Base-by-base conservation (phyloP, 2,797 vertebrate genomes). In the Bovichtus variegatus region DNA sequence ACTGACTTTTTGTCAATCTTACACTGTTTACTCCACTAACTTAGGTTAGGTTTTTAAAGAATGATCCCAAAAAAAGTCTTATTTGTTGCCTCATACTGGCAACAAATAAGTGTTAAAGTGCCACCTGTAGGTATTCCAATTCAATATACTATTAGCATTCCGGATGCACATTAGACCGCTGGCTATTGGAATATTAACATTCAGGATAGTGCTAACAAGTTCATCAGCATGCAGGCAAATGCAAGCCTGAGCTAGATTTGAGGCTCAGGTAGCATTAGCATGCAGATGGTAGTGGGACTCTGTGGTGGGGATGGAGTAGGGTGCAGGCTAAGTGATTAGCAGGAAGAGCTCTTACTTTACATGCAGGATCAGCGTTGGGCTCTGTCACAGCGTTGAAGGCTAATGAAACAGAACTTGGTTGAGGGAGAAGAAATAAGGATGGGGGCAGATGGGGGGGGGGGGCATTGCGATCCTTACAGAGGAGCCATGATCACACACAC, bases 201-300 rank as follows among this genome's bases (percentile, higher is more conserved):
- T 88, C 86, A 82, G 74, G 72, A 78, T 84, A 85, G 65, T 77
- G 34, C 85, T 87, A 89, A 91, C 73, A 87, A 85, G 82, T 87
- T 92, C 77, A 88, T 90, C 65, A 84, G 76, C 77, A 92, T 90
- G 83, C 87, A 87, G 68, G 76, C 46, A 66, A 82, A 81, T 43
- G 55, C 47, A 69, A 81, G 64, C 25, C 27, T 9, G 36, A 77
- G 81, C 49, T 47, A 38, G 53, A 80, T 79, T 78, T 68, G 47
- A 74, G 59, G 51, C 47, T 82, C 72, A 85, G 83, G 76, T 87
- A 82, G 67, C 63, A 89, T 93, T 91, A 89, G 80, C 86, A 92
- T 92, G 87, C 91, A 86, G 82, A 72, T 72, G 80, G 75, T 54
- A 6, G 80, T 23, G n/a, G 53, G 75, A 59, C 53, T 63, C 36